Evolutionary conservation across 1,140 invertebrate genomes (phyloP).

Genomic region (Drosophila albomicans): DNA sequence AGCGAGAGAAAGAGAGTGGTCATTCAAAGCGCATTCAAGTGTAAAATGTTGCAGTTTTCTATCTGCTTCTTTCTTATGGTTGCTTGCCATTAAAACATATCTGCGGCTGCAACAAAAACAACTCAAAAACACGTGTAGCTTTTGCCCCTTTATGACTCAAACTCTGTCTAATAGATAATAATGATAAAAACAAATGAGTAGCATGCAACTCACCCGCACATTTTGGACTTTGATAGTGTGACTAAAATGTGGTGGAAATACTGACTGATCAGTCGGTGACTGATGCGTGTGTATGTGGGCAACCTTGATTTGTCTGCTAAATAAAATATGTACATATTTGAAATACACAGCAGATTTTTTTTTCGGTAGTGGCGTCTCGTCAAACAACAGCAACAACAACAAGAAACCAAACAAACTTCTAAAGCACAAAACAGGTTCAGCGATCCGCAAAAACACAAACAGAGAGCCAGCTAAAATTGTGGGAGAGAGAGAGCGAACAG

Average conservation of each 20-base stretch:
- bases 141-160: slow-evolving; percentile 34
- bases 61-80: background rate
- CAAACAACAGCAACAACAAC: slow-evolving; percentile 53
- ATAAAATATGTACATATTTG: slow-evolving; percentile 11
- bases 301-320: slow-evolving; percentile 53
- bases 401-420: slow-evolving; percentile 66
- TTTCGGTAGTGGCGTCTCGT: slow-evolving; percentile 32
- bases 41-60: slow-evolving; percentile 19
- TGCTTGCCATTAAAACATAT: slow-evolving; percentile 6
- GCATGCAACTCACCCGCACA: slow-evolving; percentile 26
- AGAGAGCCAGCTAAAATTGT: slow-evolving; percentile 37
- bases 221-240: slow-evolving; percentile 42
- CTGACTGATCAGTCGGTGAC: slow-evolving; percentile 2
- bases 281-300: slow-evolving; percentile 18
- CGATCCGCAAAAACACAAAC: slow-evolving; percentile 55
- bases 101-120: slow-evolving; percentile 13
- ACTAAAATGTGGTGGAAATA: slow-evolving; percentile 27
- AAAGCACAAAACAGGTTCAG: slow-evolving; percentile 60
- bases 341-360: slow-evolving; percentile 16
- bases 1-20: slow-evolving; percentile 4
- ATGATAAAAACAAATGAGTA: slow-evolving; percentile 25
- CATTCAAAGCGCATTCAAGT: slow-evolving; percentile 6
- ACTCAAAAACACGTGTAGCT: slow-evolving; percentile 37
- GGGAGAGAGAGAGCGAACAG: background rate
- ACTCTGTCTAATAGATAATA: slow-evolving; percentile 16